Conservation (phyloP, 2,888 invertebrate species). For the Amblyjoppa fuscipennis region DNA sequence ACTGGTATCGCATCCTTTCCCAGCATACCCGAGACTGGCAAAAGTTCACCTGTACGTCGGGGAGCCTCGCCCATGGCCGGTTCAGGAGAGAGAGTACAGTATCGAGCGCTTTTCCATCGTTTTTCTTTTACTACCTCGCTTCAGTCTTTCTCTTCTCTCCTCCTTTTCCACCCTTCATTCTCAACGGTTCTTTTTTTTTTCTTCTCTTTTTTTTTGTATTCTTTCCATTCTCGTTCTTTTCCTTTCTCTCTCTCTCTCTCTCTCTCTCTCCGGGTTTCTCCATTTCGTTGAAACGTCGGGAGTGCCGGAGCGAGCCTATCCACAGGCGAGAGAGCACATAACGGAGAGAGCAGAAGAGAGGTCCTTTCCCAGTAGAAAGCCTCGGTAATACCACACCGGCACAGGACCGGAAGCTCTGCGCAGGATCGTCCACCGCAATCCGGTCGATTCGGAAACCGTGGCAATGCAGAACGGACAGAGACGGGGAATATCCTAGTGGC, state of each 20-base stretch:
- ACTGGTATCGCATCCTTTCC: no score
- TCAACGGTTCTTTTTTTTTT: conserved; percentile 31
- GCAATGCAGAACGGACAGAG: conserved; percentile 58
- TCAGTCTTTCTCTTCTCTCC: conserved; percentile 23
- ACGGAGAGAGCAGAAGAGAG: conserved; percentile 40
- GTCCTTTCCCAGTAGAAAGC: conserved; percentile 60
- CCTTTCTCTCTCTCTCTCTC: conserved; percentile 15
- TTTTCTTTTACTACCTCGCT: conserved; percentile 36
- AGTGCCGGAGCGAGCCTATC: conserved; percentile 45
- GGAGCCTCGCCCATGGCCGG: conserved; percentile 51
- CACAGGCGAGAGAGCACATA: conserved; percentile 31
- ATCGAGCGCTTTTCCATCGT: conserved; percentile 60
- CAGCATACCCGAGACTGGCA: background rate
- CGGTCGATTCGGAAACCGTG: conserved; percentile 69
- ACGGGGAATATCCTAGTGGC: conserved; percentile 36
- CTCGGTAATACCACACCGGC: conserved; percentile 59
- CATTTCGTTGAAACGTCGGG: conserved; percentile 48
- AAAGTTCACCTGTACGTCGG: conserved; percentile 47
- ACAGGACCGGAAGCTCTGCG: conserved; percentile 65
- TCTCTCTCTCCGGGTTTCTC: conserved; percentile 40
- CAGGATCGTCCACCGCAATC: conserved; percentile 68
- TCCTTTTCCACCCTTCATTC: conserved; percentile 39
- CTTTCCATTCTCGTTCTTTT: conserved; percentile 26
- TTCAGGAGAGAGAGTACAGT: conserved; percentile 37
- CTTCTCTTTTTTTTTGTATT: conserved; percentile 35